Evolutionary conservation across 2,797 vertebrate genomes (phyloP), one percentile per base, ranked within the genome.

Genomic region (Epinephelus malabaricus): DNA sequence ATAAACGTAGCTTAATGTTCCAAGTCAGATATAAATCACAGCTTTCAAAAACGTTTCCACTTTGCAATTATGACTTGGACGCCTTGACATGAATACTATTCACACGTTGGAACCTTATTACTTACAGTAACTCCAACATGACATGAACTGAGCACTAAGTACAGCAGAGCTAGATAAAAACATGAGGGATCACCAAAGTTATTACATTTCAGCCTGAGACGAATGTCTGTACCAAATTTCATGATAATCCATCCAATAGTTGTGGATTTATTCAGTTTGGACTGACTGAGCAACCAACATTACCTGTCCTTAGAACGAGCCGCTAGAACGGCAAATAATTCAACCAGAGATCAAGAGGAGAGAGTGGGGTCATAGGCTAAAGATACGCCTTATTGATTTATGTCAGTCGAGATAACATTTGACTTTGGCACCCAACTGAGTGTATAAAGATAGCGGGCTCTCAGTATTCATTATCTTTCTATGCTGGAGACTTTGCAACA

Each of bases 331-430:
- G 18, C 7, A 30, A 49, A 69, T 45, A 61, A 62, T 51, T 71
- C 27, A 59, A 17, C 45, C 34, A 49, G 34, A 47, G 49, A 46
- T 40, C 6, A 13, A 17, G 27, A 43, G 40, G 12, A 46, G 7
- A 15, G 34, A 21, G 60, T 17, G 8, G 23, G 65, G 61, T 77
- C 55, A 68, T 0, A 21, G n/a, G 49, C 27, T 50, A 23, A 47
- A 60, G 43, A 75, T 23, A 69, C 10, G 19, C 73, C 49, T 69
- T 61, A 72, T 43, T 78, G 69, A 69, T 50, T 60, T 15, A 49
- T 40, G 59, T 54, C 45, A 55, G 56, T 14, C 0, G 2, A 60
- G 65, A 71, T 55, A 83, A 67, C n/a, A 17, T 76, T 73, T 27
- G 56, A 66, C 55, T 66, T 66, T 61, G 34, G 27, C 53, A 9